Evolutionary conservation across 2,113 vertebrate species (phyloP).

Genomic region (Hydrolagus affinis): DNA sequence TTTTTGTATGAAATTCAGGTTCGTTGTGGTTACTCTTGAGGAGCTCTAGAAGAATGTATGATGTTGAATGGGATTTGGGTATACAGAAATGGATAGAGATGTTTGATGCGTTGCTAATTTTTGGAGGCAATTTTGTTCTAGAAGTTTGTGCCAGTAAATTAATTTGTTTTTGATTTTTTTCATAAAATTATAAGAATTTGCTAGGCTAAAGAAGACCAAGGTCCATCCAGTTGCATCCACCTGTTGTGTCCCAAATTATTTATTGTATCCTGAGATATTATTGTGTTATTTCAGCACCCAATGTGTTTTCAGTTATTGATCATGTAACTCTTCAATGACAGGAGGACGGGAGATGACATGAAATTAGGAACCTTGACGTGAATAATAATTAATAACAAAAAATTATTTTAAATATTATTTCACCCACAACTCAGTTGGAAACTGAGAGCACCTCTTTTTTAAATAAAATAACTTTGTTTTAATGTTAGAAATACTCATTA

Average conservation of each 20-base stretch:
- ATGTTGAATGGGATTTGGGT: neutral
- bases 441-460: neutral
- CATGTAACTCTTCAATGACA: neutral
- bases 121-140: neutral
- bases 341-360: neutral
- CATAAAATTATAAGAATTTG: too few relatives aligned
- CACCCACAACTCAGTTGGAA: neutral
- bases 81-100: slow-evolving; percentile 13
- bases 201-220: too few relatives aligned
- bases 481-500: neutral
- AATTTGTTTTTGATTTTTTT: too few relatives aligned
- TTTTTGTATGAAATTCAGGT: neutral
- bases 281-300: neutral
- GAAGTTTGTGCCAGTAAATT: too few relatives aligned
- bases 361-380: neutral
- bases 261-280: too few relatives aligned
- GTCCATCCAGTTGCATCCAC: too few relatives aligned
- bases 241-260: too few relatives aligned
- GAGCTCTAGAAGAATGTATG: neutral
- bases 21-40: neutral
- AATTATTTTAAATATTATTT: neutral
- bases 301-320: neutral
- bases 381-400: neutral
- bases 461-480: neutral
- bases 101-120: slow-evolving; percentile 10